phyloP scores from a whole-genome alignment of 2,113 vertebrate species.

The Callithrix jacchus region DNA sequence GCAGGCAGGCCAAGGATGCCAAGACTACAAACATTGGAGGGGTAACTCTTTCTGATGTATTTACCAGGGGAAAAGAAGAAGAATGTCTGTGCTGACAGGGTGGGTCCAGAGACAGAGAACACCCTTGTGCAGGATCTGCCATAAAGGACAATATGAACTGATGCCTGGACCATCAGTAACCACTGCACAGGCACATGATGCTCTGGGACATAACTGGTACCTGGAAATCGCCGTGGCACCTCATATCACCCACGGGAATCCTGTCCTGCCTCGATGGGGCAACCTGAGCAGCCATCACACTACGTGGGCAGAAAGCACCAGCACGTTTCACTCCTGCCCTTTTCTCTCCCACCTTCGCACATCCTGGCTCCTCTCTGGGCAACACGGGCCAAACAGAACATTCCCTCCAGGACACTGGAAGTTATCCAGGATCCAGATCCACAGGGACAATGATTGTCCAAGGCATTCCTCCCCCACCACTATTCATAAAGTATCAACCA shows the following conservation, averaged over 20 bases:
- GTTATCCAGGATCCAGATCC: neutral
- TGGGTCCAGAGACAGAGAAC: constrained; percentile 55
- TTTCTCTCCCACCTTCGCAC: too few relatives aligned
- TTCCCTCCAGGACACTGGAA: neutral
- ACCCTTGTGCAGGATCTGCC: constrained; percentile 34
- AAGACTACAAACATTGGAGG: neutral
- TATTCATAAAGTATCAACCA: neutral
- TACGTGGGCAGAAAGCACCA: neutral
- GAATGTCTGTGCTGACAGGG: neutral
- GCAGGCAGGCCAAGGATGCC: neutral
- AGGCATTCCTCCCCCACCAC: neutral
- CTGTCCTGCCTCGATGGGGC: neutral
- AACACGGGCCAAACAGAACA: neutral
- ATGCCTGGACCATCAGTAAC: neutral
- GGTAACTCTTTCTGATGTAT: constrained; percentile 22
- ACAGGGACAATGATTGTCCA: neutral
- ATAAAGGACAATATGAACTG: neutral
- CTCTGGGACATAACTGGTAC: neutral
- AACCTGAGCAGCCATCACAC: neutral
- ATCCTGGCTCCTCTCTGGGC: neutral
- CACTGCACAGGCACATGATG: neutral
- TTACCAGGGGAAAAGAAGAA: constrained; percentile 63
- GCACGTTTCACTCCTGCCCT: neutral
- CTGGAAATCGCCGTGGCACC: neutral
- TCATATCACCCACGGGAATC: neutral